A percentile compares a stretch with the other conserved stretches of the same genome.
Evolutionary conservation across 2,797 vertebrate species (phyloP).

Genomic region (Enteromius viviparus): DNA sequence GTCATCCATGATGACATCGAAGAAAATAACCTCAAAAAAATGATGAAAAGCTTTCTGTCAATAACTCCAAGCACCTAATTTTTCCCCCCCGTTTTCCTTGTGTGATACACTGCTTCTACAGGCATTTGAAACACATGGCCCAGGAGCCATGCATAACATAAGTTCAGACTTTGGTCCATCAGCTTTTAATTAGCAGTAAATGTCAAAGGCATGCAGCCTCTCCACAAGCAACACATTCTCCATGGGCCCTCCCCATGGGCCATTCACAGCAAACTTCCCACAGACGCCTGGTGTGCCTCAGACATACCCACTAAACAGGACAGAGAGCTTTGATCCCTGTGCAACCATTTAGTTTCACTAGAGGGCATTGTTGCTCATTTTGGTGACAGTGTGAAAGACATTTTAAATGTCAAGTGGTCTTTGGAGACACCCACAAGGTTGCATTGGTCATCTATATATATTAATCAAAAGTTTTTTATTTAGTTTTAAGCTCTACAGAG

Average conservation of each 20-base stretch:
- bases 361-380: slow-evolving; percentile 61
- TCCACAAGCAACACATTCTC: slow-evolving; percentile 69
- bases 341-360: slow-evolving; percentile 59
- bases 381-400: slow-evolving; percentile 1
- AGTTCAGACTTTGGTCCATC: slow-evolving; percentile 70
- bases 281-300: slow-evolving; percentile 63
- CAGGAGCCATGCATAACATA: slow-evolving; percentile 57
- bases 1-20: slow-evolving; percentile 59
- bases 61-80: slow-evolving; percentile 46
- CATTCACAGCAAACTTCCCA: slow-evolving; percentile 64
- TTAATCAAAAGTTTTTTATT: not conserved
- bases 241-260: slow-evolving; percentile 61
- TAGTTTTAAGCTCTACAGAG: slow-evolving; percentile 68
- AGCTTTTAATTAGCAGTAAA: slow-evolving; percentile 76
- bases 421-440: slow-evolving; percentile 38
- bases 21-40: slow-evolving; percentile 45
- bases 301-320: slow-evolving; percentile 53
- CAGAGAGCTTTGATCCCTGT: slow-evolving; percentile 23
- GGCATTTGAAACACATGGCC: slow-evolving; percentile 43
- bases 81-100: not conserved
- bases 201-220: slow-evolving; percentile 70
- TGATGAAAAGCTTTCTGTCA: slow-evolving; percentile 53
- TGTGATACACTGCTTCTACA: slow-evolving; percentile 49
- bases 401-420: slow-evolving; percentile 8
- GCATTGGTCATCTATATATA: slow-evolving; percentile 48